Evolutionary conservation across 2,113 vertebrate species (phyloP), one percentile per base, ranked within the genome.

Genomic region (Tor tambroides): DNA sequence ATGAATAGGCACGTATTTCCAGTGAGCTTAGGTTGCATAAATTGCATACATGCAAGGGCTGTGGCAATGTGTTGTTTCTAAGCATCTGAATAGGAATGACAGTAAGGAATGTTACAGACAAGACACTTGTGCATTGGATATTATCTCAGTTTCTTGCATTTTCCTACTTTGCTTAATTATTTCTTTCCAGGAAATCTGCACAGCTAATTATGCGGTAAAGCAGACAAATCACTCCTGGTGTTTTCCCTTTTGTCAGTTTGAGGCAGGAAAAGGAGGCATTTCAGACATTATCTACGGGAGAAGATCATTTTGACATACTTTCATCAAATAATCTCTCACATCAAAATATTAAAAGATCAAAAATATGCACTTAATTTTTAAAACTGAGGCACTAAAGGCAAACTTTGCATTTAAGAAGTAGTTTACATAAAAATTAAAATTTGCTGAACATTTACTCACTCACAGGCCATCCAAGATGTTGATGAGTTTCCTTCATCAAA

Each of bases 221-320:
- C 4, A n/a, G 35, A 59, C 74, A 23, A 86, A 74, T 81, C 49
- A 80, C 38, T 80, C 46, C 28, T 79, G 63, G 14, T 86, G 41
- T 74, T 82, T 82, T 51, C 26, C 30, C 21, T 72, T 71, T 17
- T 76, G 85, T 43, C 85, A 80, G 38, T 71, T 46, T 82, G 32
- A 74, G 71, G 35, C 35, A 74, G 35, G 21, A 26, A 85, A 59
- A 54, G 11, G 7, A 61, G 26, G 26, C 43, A 46, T 46, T 46
- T 11, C 43, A 46, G 43, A 46, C 2, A 46, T 46, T 46, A 46
- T 41, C 41, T 41, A 41, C 12, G 1, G 5, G 38, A 41, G 11
- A 74, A 43, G 35, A 43, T 74, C 9, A 6, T 54, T 54, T 5
- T 17, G 15, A 54, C 5, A 54, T 19, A 5, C 51, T 54, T 54